A percentile compares a stretch with the other conserved stretches of the same genome.
These are phyloP conservation scores for Ophion ventricosus DNA, from an alignment of 2,888 invertebrate genomes.

Conservation along the genomic window DNA sequence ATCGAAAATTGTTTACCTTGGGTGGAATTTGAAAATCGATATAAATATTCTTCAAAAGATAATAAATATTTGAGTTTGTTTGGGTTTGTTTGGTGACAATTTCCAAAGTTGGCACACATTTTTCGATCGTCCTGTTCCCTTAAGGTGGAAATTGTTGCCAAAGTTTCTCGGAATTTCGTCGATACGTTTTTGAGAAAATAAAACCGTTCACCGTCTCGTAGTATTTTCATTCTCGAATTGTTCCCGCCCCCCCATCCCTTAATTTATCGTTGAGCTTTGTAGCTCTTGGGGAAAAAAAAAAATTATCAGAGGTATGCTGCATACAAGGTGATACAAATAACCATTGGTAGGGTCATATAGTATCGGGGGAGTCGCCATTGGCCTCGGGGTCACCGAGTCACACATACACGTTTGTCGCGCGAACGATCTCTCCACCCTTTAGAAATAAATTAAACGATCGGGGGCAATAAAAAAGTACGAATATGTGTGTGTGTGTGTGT, in stretches of 20 bases:
- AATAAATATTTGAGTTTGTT: no score
- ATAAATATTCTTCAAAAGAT: no score
- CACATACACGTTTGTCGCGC: conserved; percentile 54
- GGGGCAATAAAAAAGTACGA: conserved; percentile 53
- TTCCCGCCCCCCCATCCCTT: conserved; percentile 5
- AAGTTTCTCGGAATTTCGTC: background rate
- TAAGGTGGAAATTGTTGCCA: background rate
- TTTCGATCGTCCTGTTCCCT: background rate
- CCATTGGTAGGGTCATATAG: conserved; percentile 22
- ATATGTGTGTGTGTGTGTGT: background rate
- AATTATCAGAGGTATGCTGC: conserved; percentile 1
- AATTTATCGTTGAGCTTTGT: conserved; percentile 16
- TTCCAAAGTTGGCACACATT: background rate
- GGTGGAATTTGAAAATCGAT: no score
- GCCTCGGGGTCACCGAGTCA: conserved; percentile 48
- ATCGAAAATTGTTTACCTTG: no score
- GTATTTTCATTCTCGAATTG: conserved; percentile 3
- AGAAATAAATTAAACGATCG: conserved; percentile 60
- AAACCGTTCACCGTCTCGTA: background rate
- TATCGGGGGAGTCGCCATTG: background rate
- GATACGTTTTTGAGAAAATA: background rate
- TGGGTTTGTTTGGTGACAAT: background rate
- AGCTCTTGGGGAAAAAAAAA: background rate
- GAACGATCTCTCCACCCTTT: conserved; percentile 53
- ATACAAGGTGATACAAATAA: conserved; percentile 32